These are phyloP conservation scores for Cinclus cinclus DNA, from an alignment of 2,113 vertebrate genomes.

Conservation along the genomic window DNA sequence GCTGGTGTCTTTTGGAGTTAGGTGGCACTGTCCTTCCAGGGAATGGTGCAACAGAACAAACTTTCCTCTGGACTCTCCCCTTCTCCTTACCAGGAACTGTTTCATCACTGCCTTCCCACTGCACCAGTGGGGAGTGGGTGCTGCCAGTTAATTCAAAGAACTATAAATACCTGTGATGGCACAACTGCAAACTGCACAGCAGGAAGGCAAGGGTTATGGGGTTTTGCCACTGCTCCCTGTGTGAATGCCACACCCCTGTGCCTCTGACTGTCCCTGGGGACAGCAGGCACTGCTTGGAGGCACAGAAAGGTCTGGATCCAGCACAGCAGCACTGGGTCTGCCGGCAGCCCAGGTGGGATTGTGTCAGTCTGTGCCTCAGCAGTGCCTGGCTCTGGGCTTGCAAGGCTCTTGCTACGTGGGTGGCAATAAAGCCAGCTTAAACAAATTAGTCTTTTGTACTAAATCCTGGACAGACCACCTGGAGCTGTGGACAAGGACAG, in stretches of 20 bases:
- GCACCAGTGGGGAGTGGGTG: background rate
- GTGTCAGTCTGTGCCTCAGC: fast-evolving
- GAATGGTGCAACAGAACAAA: background rate
- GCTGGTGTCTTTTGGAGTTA: background rate
- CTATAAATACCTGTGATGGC: background rate
- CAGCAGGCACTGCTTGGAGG: background rate
- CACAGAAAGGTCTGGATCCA: background rate
- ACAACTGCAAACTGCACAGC: background rate
- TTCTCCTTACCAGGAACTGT: background rate
- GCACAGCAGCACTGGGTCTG: background rate
- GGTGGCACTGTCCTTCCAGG: background rate
- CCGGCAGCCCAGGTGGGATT: background rate
- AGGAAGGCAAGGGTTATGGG: background rate
- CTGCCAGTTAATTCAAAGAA: background rate
- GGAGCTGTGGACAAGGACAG: background rate
- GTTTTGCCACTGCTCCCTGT: background rate
- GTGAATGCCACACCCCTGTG: background rate
- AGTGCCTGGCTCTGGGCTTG: background rate
- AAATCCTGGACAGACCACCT: conserved; percentile 1
- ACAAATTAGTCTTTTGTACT: background rate
- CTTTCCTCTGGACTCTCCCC: background rate
- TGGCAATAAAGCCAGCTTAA: conserved; percentile 31
- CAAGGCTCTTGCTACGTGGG: background rate
- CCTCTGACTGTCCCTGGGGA: background rate
- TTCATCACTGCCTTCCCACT: background rate